phyloP scores from a whole-genome alignment of 2,888 invertebrate species.

The Pollenia griseotomentosa region DNA sequence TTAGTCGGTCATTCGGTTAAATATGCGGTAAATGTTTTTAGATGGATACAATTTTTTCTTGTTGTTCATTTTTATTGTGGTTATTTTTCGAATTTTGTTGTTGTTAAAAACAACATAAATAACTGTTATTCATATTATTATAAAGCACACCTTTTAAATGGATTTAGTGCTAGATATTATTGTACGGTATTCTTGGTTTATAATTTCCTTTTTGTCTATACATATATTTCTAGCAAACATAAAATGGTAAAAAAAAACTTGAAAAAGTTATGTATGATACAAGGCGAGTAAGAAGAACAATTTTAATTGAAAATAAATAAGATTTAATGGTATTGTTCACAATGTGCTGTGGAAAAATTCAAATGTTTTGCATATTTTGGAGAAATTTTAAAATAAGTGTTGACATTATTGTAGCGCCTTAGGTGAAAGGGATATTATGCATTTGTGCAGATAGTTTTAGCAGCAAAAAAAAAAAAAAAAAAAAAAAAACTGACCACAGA shows the following conservation, averaged over 20 bases:
- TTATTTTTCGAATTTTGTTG: constrained; percentile 52
- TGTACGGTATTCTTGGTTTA: constrained; percentile 39
- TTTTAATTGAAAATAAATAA: background rate
- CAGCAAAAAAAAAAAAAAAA: too few species aligned
- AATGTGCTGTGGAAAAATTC: constrained; percentile 1
- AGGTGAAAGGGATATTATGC: too few species aligned
- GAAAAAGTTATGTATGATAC: constrained; percentile 36
- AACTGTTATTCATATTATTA: constrained; percentile 66
- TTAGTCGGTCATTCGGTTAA: constrained; percentile 73
- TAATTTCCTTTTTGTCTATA: constrained; percentile 18
- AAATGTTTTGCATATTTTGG: constrained; percentile 12
- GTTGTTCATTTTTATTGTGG: constrained; percentile 17
- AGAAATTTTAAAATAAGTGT: constrained; percentile 8
- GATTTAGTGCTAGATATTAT: constrained; percentile 23
- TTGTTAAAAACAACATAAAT: constrained; percentile 33
- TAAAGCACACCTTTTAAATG: constrained; percentile 66
- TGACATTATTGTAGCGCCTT: background rate
- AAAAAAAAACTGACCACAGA: too few species aligned
- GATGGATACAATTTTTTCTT: constrained; percentile 28
- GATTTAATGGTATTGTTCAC: background rate
- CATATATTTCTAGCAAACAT: background rate
- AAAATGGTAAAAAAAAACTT: constrained; percentile 27
- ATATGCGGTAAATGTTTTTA: constrained; percentile 67
- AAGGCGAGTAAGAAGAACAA: background rate
- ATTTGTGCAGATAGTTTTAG: too few species aligned